These are phyloP conservation scores for Myzus persicae DNA, from an alignment of 1,140 invertebrate species.

Conservation along the genomic window DNA sequence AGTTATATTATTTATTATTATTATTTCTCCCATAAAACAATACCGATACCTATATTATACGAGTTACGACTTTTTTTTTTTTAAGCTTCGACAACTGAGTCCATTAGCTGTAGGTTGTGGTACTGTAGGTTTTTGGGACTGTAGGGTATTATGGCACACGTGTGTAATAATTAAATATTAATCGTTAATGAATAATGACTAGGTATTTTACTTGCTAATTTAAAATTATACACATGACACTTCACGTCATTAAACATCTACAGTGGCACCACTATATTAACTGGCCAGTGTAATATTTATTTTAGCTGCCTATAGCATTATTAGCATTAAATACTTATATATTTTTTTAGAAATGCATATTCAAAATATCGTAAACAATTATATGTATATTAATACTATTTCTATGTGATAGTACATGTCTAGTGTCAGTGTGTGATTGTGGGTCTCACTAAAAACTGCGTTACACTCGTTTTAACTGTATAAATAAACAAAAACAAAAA, in stretches of 20 bases:
- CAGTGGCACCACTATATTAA: not conserved
- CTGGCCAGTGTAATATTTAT: not conserved
- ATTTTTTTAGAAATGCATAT: not conserved
- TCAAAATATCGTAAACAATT: not conserved
- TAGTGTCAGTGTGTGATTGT: not conserved
- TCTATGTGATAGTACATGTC: not conserved
- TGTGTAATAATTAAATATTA: no score
- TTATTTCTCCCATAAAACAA: no score
- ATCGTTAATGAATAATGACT: not conserved
- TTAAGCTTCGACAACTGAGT: no score
- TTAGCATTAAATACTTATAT: not conserved
- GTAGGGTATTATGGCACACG: no score
- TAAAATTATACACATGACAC: no score
- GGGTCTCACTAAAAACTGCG: not conserved
- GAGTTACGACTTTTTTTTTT: no score
- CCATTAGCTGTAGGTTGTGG: no score
- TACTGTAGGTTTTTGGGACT: no score
- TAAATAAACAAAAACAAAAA: not conserved
- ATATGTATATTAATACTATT: not conserved
- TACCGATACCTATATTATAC: no score
- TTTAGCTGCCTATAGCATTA: not conserved
- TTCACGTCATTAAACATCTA: not conserved
- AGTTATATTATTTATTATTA: no score
- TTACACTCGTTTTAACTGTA: not conserved
- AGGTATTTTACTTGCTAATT: no score